These are phyloP conservation scores for Crypturellus undulatus DNA, from an alignment of 2,113 vertebrate genomes.

Conservation along the genomic window DNA sequence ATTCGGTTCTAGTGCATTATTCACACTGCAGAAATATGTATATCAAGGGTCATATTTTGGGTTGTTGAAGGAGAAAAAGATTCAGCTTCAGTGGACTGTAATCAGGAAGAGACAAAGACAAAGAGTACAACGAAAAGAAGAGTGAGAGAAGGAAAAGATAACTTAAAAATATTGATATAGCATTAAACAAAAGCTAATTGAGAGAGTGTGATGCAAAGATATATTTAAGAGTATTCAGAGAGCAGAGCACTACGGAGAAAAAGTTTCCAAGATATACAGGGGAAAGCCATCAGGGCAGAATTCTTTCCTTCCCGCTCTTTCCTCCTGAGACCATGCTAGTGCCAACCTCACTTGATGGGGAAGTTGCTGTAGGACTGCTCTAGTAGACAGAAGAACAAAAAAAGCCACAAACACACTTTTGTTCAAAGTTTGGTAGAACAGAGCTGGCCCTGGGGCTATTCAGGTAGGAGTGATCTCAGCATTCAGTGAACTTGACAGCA, in stretches of 20 bases:
- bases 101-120: background rate
- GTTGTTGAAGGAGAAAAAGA: background rate
- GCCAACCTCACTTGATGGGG: background rate
- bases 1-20: background rate
- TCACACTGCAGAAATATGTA: background rate
- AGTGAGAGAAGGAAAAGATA: background rate
- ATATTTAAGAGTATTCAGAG: background rate
- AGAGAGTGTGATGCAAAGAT: background rate
- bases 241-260: background rate
- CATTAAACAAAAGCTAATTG: background rate
- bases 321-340: background rate
- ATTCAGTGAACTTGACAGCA: fast-evolving
- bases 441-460: background rate
- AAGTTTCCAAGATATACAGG: background rate
- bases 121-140: background rate
- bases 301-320: background rate
- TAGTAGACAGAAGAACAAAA: background rate
- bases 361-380: background rate
- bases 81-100: background rate
- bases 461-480: background rate
- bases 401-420: background rate
- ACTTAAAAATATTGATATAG: background rate
- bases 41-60: background rate
- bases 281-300: background rate
- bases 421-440: background rate